phyloP scores from a whole-genome alignment of 2,113 vertebrate genomes.

The Dolichotis patagonum region DNA sequence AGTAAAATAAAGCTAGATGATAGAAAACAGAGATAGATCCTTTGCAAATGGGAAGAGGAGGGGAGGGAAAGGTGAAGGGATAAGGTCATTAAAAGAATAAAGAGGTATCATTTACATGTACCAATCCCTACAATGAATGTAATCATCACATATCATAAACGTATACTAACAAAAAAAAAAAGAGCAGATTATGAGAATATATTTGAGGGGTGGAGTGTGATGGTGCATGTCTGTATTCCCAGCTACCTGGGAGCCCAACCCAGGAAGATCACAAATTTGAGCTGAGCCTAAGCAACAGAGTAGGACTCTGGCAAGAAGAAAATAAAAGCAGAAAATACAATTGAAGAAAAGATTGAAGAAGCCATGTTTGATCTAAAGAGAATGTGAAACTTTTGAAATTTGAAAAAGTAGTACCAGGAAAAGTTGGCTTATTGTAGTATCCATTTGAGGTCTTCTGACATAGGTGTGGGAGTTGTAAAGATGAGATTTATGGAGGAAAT shows the following conservation, averaged over 20 bases:
- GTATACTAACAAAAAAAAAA: neutral
- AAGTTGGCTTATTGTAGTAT: neutral
- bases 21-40: neutral
- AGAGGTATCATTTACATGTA: neutral
- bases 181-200: neutral
- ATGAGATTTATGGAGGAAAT: slow-evolving; percentile 21
- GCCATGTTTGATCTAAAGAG: neutral
- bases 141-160: neutral
- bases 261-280: neutral
- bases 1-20: neutral
- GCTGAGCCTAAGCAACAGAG: neutral
- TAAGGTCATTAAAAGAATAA: neutral
- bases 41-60: neutral
- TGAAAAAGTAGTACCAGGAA: neutral
- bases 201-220: too few species aligned
- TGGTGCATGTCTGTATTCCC: neutral
- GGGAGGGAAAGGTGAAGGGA: neutral
- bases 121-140: neutral
- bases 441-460: neutral
- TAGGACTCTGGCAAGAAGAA: too few species aligned
- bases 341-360: neutral
- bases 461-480: neutral
- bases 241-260: too few species aligned
- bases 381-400: neutral
- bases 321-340: neutral